Base-by-base conservation (phyloP, 2,113 vertebrate genomes). In the Phoenicopterus ruber region DNA sequence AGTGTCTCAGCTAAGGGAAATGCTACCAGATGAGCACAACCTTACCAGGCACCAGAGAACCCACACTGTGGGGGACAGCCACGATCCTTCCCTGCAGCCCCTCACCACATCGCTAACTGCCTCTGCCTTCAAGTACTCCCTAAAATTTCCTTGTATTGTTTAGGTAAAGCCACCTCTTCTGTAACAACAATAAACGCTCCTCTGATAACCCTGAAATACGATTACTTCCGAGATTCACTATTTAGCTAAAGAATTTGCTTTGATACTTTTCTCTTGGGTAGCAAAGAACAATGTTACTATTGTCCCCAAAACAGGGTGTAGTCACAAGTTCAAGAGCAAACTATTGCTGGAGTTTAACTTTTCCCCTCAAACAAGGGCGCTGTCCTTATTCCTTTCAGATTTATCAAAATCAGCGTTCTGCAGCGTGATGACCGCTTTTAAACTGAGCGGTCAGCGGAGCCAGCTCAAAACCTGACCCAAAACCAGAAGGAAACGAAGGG, bases 231-330 rank as follows among this genome's bases (percentile, higher is more conserved):
- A 88, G 86, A 88, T 71, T 50, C 70, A 13, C 67, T 38, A 4
- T 54, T 78, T 19, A 29, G 44, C 80, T 63, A 70, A 40, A 67
- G 82, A 34, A 66, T 42, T 67, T 13, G 42, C 85, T 91, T 28
- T 0, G 57, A n/a, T 42, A 71, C 2, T 7, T 87, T 88, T 29
- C 66, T 79, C 69, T 66, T 22, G 81, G 92, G 50, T 17, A 55
- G 81, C 59, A 52, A 32, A 90, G 90, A 94, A 88, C 90, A 94
- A 88, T 49, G 85, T 58, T 31, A 25, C 76, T 24, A 47, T 69
- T 95, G 95, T 93, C 96, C 92, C 79, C 88, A 44, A 31, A 69
- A 1, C 65, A 79, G 82, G 86, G 78, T 2, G 78, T 17, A 82
- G 79, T 24, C 92, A 7, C 29, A 47, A 85, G 78, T 19, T 87